Evolutionary conservation across 1,140 invertebrate genomes (phyloP), one percentile per base, ranked within the genome.

Genomic region (Neodiprion lecontei): DNA sequence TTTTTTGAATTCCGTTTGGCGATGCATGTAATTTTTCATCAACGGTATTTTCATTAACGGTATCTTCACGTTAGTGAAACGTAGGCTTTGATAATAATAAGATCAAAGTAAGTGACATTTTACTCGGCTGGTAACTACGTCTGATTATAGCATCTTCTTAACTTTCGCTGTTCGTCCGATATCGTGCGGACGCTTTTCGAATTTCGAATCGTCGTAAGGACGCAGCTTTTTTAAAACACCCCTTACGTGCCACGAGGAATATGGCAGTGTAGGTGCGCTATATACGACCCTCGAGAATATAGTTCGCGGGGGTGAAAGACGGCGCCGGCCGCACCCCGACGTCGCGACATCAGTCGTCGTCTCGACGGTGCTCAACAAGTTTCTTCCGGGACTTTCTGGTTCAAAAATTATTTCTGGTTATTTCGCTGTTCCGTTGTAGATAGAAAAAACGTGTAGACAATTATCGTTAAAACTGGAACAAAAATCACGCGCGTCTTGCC

Each of bases 301-400:
- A 40, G 28, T 40, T 40, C 28, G 28, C 28, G 28, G 28, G 78
- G 83, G 82, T 83, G 77, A 78, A 79, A 83, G 79, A 79, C 71
- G 81, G 79, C 83, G 79, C 79, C 83, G 79, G 79, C 83, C 83
- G 83, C 83, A 84, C 83, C 83, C 83, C 83, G 82, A 76, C 78
- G 81, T 80, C 83, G 79, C 82, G 77, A 82, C 79, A 78, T 80
- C 82, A 84, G 83, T 84, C 79, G 79, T 77, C 78, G 79, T 79
- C 82, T 78, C 79, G 84, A 79, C 83, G 82, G 83, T 82, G 83
- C 81, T 84, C 83, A 84, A 84, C 83, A 84, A 84, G 83, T 84
- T 82, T 40, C 28, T 40, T 77, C 78, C 67, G 67, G 53, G n/a
- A 61, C 28, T 40, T 40, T 40, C 28, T 40, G 28, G 28, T 40